Evolutionary conservation across 2,113 vertebrate genomes (phyloP), one percentile per base, ranked within the genome.

Genomic region (Thomomys bottae): DNA sequence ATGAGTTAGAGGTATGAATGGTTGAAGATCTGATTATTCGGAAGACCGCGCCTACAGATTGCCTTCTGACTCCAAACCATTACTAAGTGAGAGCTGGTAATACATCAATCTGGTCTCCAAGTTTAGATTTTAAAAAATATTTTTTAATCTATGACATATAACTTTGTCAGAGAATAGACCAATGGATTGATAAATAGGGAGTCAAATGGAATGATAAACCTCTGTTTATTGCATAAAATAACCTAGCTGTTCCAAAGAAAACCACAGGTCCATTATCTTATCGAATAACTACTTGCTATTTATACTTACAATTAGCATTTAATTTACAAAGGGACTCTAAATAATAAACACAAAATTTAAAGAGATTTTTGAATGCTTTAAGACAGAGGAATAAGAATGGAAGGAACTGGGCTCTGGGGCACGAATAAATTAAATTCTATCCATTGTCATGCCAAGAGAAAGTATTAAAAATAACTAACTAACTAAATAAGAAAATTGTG

Each of bases 241-340:
- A 71, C 49, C 57, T 54, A 68, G 23, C 5, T 21, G 8, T 59
- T 88, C 34, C 17, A 64, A 34, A 75, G 3, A 54, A 7, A 91
- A 20, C 73, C 70, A 28, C 12, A 84, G 9, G 9, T 32, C 26
- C 71, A 28, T 0, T 36, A 23, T 64, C 34, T 77, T 45, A 72
- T 68, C 5, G 5, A 42, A 28, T 30, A 67, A 57, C 38, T 68
- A 49, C 67, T 45, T 81, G 23, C 57, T 76, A 2, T 85, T 78
- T 64, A 17, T 73, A 45, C 32, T 73, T 77, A 90, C 91, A 84
- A 49, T 88, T 54, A 57, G 12, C 21, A 63, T 82, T 93, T 80
- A 71, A 76, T 71, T 72, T 89, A 34, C 85, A 38, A 2, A 87
- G 64, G 40, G 3, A 10, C 34, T 40, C 76, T 11, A 6, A 38